Percentiles rank a stretch among this genome's conserved stretches.
Evolutionary conservation across 2,888 invertebrate genomes (phyloP).

Genomic region (Melolontha melolontha): DNA sequence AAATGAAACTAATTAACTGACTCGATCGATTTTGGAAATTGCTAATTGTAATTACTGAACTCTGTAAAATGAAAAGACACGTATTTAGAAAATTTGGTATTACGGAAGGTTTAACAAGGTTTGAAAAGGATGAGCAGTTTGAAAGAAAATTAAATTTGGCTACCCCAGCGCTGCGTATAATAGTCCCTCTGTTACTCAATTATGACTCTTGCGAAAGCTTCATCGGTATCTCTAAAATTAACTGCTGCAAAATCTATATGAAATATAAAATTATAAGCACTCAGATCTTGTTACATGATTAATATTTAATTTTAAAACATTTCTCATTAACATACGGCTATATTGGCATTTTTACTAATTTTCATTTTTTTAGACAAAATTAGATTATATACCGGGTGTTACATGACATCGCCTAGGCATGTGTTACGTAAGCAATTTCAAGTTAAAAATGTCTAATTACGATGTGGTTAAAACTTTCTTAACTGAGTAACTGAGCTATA

Average conservation of each 20-base stretch:
- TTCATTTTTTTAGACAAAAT: no score
- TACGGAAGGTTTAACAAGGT: conserved; percentile 20
- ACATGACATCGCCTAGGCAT: no score
- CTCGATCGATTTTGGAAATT: conserved; percentile 16
- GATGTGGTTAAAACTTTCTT: no score
- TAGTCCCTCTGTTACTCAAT: conserved; percentile 15
- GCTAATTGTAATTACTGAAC: conserved; percentile 11
- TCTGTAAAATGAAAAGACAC: conserved; percentile 15
- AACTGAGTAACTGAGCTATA: no score
- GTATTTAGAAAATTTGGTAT: conserved; percentile 19
- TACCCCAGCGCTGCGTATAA: conserved; percentile 9
- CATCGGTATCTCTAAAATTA: conserved; percentile 17
- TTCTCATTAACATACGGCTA: no score
- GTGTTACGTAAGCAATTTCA: no score
- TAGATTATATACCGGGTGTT: no score
- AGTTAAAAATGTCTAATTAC: no score
- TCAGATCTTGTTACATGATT: neutral
- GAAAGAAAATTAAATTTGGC: conserved; percentile 24
- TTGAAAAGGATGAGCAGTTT: conserved; percentile 17
- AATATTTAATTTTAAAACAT: neutral
- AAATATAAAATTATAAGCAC: conserved; percentile 15
- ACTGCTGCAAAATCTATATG: conserved; percentile 3
- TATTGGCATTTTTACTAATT: no score
- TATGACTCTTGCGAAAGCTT: conserved; percentile 14
- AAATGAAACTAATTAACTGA: conserved; percentile 7